Conservation (phyloP, 2,888 invertebrate genomes). For the Archips crataeganus region DNA sequence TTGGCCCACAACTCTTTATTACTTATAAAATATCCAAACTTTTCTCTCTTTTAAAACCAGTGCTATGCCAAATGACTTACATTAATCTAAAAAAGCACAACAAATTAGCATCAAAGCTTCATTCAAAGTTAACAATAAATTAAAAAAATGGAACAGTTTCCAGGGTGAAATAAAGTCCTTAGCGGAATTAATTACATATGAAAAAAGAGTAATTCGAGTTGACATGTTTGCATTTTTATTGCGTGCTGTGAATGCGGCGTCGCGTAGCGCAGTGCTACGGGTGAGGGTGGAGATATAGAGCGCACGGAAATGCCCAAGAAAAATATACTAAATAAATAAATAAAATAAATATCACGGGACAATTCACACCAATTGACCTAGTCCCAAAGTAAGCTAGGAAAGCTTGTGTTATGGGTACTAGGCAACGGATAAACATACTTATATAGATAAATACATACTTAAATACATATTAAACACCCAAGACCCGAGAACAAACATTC, state of each 20-base stretch:
- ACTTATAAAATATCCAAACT: slow-evolving; percentile 14
- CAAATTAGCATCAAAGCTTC: slow-evolving; percentile 21
- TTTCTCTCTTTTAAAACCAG: slow-evolving; percentile 20
- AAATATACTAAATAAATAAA: too few species aligned
- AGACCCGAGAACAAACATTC: too few species aligned
- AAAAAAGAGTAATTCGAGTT: slow-evolving; percentile 62
- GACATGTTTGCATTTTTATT: slow-evolving; percentile 75
- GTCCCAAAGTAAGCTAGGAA: too few species aligned
- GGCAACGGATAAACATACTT: too few species aligned
- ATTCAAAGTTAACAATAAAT: slow-evolving; percentile 29
- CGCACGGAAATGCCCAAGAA: slow-evolving; percentile 39
- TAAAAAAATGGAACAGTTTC: slow-evolving; percentile 22
- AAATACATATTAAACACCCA: too few species aligned
- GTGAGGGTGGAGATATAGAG: slow-evolving; percentile 47
- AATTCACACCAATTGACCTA: too few species aligned
- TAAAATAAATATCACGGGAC: too few species aligned
- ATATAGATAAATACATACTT: too few species aligned
- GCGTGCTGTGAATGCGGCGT: slow-evolving; percentile 57
- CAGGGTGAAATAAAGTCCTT: slow-evolving; percentile 40
- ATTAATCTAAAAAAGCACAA: slow-evolving; percentile 25
- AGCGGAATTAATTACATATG: slow-evolving; percentile 51
- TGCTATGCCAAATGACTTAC: slow-evolving; percentile 33
- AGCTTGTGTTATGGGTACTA: too few species aligned
- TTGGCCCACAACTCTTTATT: not conserved
- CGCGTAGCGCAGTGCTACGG: slow-evolving; percentile 46